Evolutionary conservation across 2,888 invertebrate species (phyloP), one percentile per base, ranked within the genome.

Genomic region (Zelleria hepariella): DNA sequence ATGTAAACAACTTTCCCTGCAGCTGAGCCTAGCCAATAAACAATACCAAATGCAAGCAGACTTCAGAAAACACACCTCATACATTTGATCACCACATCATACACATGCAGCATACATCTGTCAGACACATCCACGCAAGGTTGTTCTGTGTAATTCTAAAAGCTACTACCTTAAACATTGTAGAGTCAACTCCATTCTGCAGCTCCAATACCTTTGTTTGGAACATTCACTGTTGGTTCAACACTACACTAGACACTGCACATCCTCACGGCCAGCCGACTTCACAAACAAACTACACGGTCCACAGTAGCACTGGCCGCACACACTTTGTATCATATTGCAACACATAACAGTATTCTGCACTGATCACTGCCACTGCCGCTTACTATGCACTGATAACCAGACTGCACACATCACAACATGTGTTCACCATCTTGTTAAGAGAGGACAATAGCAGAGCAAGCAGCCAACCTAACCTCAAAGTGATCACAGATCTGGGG

Each of bases 391-490:
- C 32, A 42, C 32, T 42, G 32, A 42, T 42, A 10, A 42, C 15
- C 10, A 42, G n/a, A n/a, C 32, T 42, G 5, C 32, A 42, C 32
- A 42, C 32, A 42, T 42, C 32, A 42, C 32, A 15, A 15, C 32
- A 15, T 42, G 32, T 10, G 15, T 42, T 42, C 32, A 51, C 20
- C 51, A 21, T 51, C 51, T 21, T 51, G 8, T 21, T 23, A 6
- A 25, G 53, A n/a, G 25, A 25, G n/a, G 24, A 53, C 24, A 53
- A 23, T 21, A 20, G 49, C 21, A 20, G 49, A 49, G 18, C 18
- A 24, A 53, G 25, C 23, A 77, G 77, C 74, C 80, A 71, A 79
- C 75, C 79, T 87, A 87, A 87, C 87, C 87, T 87, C 86, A 87
- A 87, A 87, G 78, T 73, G 70, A 72, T 75, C 75, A 80, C 75